Evolutionary conservation across 2,888 invertebrate genomes (phyloP).

Genomic region (Linyphia triangularis): DNA sequence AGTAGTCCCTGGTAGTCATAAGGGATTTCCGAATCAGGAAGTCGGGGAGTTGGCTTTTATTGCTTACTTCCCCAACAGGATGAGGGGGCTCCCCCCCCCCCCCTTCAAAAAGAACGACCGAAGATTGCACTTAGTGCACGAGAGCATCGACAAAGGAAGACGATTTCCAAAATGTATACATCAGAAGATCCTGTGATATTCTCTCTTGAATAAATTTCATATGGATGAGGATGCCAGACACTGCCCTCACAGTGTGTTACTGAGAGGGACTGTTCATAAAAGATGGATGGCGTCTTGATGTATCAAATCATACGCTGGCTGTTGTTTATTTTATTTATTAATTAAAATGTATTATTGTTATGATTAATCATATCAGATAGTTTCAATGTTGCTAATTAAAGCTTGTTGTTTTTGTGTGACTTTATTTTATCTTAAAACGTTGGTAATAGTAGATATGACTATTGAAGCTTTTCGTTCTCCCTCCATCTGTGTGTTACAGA

Average conservation of each 20-base stretch:
- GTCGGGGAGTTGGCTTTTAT: background rate
- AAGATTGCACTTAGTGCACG: conserved; percentile 51
- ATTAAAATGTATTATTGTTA: too few species aligned
- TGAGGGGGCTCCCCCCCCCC: background rate
- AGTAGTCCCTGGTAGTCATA: background rate
- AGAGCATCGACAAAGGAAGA: conserved; percentile 54
- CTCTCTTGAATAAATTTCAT: conserved; percentile 63
- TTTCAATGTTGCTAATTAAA: too few species aligned
- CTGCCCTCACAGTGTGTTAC: background rate
- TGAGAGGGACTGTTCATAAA: background rate
- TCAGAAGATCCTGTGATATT: conserved; percentile 49
- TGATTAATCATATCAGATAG: too few species aligned
- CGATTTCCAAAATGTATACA: conserved; percentile 48
- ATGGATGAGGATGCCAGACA: conserved; percentile 49
- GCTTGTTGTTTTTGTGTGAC: too few species aligned
- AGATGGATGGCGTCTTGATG: too few species aligned
- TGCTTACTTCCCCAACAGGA: conserved; percentile 21
- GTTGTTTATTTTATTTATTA: too few species aligned
- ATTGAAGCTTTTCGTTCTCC: too few species aligned
- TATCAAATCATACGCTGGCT: too few species aligned
- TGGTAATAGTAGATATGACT: too few species aligned
- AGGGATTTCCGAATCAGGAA: conserved; percentile 43
- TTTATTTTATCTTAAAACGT: too few species aligned
- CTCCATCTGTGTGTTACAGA: too few species aligned
- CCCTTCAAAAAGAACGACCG: background rate